Evolutionary conservation across 1,140 invertebrate genomes (phyloP).

Genomic region (Steinernema khuongi): DNA sequence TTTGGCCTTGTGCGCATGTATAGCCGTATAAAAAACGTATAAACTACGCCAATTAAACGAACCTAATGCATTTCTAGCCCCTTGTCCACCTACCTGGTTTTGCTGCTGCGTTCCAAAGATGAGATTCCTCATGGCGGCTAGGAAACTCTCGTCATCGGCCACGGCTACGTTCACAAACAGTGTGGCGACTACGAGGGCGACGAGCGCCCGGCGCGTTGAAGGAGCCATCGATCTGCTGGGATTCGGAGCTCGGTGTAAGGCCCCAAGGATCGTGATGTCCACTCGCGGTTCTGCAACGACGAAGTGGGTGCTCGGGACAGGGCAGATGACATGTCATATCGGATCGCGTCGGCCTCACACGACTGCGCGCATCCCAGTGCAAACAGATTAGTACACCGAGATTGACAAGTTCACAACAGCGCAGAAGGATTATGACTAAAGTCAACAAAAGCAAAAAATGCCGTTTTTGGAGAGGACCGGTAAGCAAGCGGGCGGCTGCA

Average conservation of each 20-base stretch:
- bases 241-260: not conserved
- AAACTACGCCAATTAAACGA: too few relatives aligned
- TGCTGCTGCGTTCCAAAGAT: not conserved
- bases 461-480: not conserved
- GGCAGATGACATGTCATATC: not conserved
- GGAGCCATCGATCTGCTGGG: not conserved
- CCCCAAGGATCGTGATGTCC: not conserved
- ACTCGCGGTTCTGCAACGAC: conserved; percentile 2
- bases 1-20: too few relatives aligned
- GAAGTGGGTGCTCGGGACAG: not conserved
- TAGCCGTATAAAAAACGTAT: not conserved
- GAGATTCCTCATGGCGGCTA: not conserved
- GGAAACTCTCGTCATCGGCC: not conserved
- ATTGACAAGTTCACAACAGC: conserved; percentile 12
- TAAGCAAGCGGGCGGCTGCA: not conserved
- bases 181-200: not conserved
- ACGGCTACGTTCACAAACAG: not conserved
- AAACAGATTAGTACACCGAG: conserved; percentile 11
- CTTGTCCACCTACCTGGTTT: not conserved
- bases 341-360: conserved; percentile 1
- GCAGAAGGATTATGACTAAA: not conserved
- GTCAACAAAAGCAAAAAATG: conserved; percentile 5
- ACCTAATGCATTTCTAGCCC: too few relatives aligned
- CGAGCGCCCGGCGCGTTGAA: not conserved
- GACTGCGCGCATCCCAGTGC: not conserved